Conservation (phyloP, 2,113 vertebrate species). For the Macquaria ambigua region DNA sequence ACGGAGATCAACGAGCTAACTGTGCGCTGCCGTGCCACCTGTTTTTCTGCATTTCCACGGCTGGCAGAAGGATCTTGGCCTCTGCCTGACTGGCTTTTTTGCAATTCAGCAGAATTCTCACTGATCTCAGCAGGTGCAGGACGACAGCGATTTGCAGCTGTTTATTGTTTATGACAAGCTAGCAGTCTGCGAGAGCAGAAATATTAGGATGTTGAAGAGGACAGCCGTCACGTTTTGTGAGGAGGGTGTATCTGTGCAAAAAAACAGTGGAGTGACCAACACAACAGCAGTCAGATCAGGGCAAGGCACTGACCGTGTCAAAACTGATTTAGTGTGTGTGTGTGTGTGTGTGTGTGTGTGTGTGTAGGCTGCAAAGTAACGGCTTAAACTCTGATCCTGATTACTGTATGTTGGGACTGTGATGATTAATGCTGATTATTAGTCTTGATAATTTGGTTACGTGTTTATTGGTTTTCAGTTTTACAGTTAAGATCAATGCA, state of each 20-base stretch:
- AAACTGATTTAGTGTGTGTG: conserved; percentile 12
- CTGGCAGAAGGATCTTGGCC: conserved; percentile 37
- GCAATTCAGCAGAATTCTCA: conserved; percentile 18
- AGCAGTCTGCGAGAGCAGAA: neutral
- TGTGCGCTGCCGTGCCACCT: conserved; percentile 6
- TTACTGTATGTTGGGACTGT: neutral
- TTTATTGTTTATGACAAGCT: conserved; percentile 49
- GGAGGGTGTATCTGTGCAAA: neutral
- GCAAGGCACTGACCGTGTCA: neutral
- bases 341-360: conserved; percentile 2
- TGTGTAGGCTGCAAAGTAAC: neutral
- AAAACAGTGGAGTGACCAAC: neutral
- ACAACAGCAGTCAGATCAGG: neutral
- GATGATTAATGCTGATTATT: conserved; percentile 4
- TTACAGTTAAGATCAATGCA: too few relatives aligned
- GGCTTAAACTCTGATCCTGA: conserved; percentile 32
- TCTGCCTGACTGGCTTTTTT: conserved; percentile 6
- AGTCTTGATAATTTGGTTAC: conserved; percentile 6
- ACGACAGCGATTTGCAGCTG: conserved; percentile 25
- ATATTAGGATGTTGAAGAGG: conserved; percentile 7
- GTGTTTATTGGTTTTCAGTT: neutral
- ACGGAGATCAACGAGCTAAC: neutral
- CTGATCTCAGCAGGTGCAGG: conserved; percentile 61
- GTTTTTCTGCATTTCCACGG: conserved; percentile 44
- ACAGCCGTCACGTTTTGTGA: neutral